phyloP scores from a whole-genome alignment of 1,140 invertebrate genomes.

The Drosophila nasuta region DNA sequence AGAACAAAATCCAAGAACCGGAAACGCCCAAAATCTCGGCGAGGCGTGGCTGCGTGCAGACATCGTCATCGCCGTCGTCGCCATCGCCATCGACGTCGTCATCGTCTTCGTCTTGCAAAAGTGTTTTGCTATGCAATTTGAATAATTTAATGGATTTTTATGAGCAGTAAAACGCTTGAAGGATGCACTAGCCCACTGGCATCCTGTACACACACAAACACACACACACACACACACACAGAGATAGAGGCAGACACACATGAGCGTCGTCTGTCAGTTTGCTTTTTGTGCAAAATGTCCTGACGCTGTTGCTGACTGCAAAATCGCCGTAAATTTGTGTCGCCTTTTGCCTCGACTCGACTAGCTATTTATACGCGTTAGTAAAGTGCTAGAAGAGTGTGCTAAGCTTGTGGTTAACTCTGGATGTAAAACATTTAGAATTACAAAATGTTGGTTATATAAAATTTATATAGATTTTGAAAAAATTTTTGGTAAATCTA shows the following conservation, averaged over 20 bases:
- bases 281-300: constrained; percentile 44
- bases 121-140: constrained; percentile 77
- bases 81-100: constrained; percentile 3
- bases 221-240: constrained; percentile 3
- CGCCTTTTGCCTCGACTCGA: constrained; percentile 33
- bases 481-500: too few species aligned
- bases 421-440: too few species aligned
- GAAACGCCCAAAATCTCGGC: constrained; percentile 44
- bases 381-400: too few species aligned
- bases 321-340: constrained; percentile 74
- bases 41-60: constrained; percentile 29
- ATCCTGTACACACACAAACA: constrained; percentile 19
- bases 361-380: not conserved
- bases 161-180: constrained; percentile 80
- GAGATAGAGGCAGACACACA: not conserved
- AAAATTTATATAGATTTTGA: too few species aligned
- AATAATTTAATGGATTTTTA: constrained; percentile 84
- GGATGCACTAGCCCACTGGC: constrained; percentile 56
- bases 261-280: constrained; percentile 17
- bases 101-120: constrained; percentile 39
- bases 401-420: too few species aligned
- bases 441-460: too few species aligned
- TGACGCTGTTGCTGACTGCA: constrained; percentile 54
- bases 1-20: not conserved
- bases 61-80: constrained; percentile 2